phyloP scores from a whole-genome alignment of 30 jellyfish, hydroid and myxozoan genomes.

The Catostylus mosaicus region DNA sequence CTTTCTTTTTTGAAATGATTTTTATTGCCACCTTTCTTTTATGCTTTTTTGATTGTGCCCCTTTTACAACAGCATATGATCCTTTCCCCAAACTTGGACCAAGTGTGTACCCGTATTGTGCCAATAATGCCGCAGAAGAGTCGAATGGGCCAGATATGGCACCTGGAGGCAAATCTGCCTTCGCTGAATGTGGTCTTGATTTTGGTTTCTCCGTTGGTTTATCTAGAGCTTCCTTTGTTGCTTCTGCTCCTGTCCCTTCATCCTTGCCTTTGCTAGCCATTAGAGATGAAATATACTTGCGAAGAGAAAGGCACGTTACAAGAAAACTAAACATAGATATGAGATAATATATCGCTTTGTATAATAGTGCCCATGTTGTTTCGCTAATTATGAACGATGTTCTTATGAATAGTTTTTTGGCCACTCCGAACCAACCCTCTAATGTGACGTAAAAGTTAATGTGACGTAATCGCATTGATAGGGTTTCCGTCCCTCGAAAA shows the following conservation, averaged over 20 bases:
- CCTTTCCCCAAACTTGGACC: conserved; percentile 98
- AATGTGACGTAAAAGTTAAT: conserved; percentile 3
- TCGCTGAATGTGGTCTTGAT: conserved; percentile 58
- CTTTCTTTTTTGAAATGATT: conserved; percentile 96
- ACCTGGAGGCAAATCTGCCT: conserved; percentile 64
- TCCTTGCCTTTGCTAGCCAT: conserved; percentile 65
- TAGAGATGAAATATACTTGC: conserved; percentile 32
- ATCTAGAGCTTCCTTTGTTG: conserved; percentile 3
- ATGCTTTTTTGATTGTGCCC: conserved; percentile 94
- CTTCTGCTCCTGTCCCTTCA: conserved; percentile 24
- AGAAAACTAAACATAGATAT: conserved; percentile 68
- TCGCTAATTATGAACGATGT: no score
- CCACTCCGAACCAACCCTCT: no score
- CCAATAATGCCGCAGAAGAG: conserved; percentile 94
- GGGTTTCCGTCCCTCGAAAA: not conserved
- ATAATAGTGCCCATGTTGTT: not conserved
- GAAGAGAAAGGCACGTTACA: conserved; percentile 43
- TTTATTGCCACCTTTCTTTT: conserved; percentile 89
- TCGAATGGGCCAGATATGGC: conserved; percentile 92
- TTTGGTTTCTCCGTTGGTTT: conserved; percentile 27
- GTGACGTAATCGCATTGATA: not conserved
- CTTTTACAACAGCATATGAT: conserved; percentile 91
- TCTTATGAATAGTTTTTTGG: no score
- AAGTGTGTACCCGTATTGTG: conserved; percentile 93
- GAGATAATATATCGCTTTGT: conserved; percentile 1